Conservation (phyloP, 2,888 invertebrate genomes). For the Dryadula phaetusa region DNA sequence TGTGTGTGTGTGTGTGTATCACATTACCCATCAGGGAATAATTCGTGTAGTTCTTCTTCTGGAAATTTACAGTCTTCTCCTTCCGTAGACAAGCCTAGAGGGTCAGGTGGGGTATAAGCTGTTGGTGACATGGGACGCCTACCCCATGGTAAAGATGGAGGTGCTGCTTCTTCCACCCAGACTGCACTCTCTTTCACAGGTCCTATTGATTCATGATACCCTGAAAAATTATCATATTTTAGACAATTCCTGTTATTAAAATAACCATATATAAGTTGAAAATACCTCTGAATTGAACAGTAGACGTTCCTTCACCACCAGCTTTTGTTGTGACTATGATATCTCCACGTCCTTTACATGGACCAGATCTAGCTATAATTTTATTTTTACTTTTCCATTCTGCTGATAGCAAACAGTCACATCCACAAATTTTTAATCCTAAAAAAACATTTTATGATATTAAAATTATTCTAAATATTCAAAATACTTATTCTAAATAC, state of each 20-base stretch:
- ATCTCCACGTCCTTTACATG: constrained; percentile 95
- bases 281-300: constrained; percentile 93
- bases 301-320: constrained; percentile 94
- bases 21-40: constrained; percentile 91
- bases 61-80: constrained; percentile 96
- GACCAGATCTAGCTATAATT: constrained; percentile 97
- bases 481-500: neutral
- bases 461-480: neutral
- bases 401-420: constrained; percentile 96
- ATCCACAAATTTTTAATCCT: constrained; percentile 97
- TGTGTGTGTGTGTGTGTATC: too few species aligned
- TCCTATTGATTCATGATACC: constrained; percentile 94
- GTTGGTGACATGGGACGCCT: constrained; percentile 93
- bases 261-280: neutral
- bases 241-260: neutral
- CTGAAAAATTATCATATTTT: constrained; percentile 59
- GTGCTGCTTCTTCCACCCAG: constrained; percentile 98
- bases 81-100: constrained; percentile 96
- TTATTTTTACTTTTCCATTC: constrained; percentile 99
- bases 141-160: constrained; percentile 92
- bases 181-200: constrained; percentile 99
- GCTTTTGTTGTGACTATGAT: constrained; percentile 94
- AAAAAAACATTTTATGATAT: constrained; percentile 8
- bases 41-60: constrained; percentile 93
- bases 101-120: constrained; percentile 95